phyloP scores from a whole-genome alignment of 2,888 invertebrate genomes.

The Conistra vaccinii region DNA sequence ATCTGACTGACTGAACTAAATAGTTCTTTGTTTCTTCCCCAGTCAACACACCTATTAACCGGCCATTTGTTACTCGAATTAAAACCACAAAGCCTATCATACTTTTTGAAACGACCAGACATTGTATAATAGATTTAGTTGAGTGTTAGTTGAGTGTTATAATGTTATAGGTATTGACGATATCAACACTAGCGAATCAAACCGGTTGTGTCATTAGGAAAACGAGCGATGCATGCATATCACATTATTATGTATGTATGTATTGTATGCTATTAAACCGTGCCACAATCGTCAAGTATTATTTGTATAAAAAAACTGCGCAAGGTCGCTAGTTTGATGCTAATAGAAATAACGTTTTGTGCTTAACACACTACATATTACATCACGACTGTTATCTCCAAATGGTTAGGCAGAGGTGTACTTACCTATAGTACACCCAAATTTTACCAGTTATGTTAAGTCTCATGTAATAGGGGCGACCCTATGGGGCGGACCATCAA shows the following conservation, averaged over 20 bases:
- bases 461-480: no score
- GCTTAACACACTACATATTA: background rate
- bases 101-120: background rate
- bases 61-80: background rate
- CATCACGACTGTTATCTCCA: background rate
- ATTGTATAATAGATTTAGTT: background rate
- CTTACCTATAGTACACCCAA: no score
- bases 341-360: slow-evolving; percentile 8
- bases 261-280: slow-evolving; percentile 3
- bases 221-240: slow-evolving; percentile 13
- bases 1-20: no score
- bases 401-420: background rate
- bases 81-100: background rate
- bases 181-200: background rate
- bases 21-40: no score
- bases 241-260: background rate
- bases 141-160: no score
- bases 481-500: no score
- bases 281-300: slow-evolving; percentile 9
- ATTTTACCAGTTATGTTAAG: no score
- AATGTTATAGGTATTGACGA: background rate
- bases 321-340: slow-evolving; percentile 16
- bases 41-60: no score
- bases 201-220: slow-evolving; percentile 18
- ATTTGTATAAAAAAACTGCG: slow-evolving; percentile 17